These are phyloP conservation scores for Hypotaenidia okinawae DNA, from an alignment of 2,797 vertebrate genomes.

Conservation along the genomic window DNA sequence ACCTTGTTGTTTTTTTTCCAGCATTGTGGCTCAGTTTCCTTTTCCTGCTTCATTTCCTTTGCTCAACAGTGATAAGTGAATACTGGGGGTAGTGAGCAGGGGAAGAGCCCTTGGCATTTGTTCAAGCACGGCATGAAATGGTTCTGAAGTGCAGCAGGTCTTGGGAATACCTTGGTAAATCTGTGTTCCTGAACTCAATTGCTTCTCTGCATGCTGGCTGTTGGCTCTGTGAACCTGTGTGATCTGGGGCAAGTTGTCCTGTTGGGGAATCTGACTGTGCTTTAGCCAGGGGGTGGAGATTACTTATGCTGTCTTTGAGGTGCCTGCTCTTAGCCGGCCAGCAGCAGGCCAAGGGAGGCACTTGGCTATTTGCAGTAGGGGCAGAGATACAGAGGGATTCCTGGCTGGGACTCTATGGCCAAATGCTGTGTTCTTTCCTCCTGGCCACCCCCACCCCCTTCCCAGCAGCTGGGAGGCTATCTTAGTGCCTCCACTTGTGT, in stretches of 20 bases:
- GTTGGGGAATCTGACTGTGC: background rate
- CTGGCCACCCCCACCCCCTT: background rate
- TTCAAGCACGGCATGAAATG: accelerated
- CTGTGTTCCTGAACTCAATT: accelerated
- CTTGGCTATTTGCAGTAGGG: background rate
- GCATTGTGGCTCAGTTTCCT: background rate
- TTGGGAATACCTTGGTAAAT: background rate
- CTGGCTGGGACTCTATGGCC: background rate
- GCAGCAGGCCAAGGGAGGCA: background rate
- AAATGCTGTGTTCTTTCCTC: background rate
- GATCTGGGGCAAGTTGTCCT: accelerated
- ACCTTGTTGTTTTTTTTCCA: background rate
- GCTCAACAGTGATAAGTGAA: background rate
- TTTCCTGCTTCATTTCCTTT: slow-evolving; percentile 12
- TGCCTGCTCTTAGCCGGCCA: background rate
- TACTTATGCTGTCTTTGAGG: background rate
- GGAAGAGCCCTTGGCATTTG: background rate
- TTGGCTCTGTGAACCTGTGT: background rate
- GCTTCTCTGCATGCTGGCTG: background rate
- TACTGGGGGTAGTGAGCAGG: background rate
- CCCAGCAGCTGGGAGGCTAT: slow-evolving; percentile 26
- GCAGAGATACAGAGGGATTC: background rate
- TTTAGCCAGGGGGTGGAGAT: background rate
- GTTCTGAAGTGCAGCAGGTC: background rate
- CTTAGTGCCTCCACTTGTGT: slow-evolving; percentile 5